Evolutionary conservation across 2,113 vertebrate species (phyloP).

Genomic region (Poecile atricapillus): DNA sequence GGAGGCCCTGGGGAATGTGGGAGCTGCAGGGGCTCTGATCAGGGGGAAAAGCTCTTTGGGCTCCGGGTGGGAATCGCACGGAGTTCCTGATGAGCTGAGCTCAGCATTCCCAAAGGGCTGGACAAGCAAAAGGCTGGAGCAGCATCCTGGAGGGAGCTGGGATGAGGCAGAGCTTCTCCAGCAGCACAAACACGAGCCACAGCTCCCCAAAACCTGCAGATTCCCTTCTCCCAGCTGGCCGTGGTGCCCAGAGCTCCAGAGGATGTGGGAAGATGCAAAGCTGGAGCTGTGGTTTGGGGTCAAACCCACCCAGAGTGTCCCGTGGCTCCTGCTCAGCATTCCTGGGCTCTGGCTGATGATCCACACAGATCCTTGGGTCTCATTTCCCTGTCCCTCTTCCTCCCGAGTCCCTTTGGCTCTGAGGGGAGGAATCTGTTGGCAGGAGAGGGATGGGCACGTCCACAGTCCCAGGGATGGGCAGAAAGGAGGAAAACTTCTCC

Average conservation of each 20-base stretch:
- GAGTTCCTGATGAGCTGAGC: not conserved
- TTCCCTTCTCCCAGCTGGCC: fast-evolving
- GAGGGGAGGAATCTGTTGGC: not conserved
- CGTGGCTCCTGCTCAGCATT: not conserved
- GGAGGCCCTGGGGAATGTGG: not conserved
- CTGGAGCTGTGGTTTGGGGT: not conserved
- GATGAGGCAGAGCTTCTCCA: not conserved
- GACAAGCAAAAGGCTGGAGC: not conserved
- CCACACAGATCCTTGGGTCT: not conserved
- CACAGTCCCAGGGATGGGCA: not conserved
- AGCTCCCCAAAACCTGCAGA: not conserved
- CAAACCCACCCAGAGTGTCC: not conserved
- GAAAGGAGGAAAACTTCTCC: not conserved
- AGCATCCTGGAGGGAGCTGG: not conserved
- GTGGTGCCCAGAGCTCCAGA: not conserved
- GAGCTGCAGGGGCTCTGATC: not conserved
- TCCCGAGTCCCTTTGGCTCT: not conserved
- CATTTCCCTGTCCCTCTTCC: not conserved
- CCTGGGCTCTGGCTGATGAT: not conserved
- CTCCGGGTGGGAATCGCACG: not conserved
- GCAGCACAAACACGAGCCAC: not conserved
- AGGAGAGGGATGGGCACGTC: not conserved
- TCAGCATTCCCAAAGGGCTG: not conserved
- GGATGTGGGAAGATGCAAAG: not conserved
- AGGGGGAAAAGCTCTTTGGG: not conserved